phyloP scores from a whole-genome alignment of 2,888 invertebrate genomes.

The Yponomeuta evonymella region DNA sequence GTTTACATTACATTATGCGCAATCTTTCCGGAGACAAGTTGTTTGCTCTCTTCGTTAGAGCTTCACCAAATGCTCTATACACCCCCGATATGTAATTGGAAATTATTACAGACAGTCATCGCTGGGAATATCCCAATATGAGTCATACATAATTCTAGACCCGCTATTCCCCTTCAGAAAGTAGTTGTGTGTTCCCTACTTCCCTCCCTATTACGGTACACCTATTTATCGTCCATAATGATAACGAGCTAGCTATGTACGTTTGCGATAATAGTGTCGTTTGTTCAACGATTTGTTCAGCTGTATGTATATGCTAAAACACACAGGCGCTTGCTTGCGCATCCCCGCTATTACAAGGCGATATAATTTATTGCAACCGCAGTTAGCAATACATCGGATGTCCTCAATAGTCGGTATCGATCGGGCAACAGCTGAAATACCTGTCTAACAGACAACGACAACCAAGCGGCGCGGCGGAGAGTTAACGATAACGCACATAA shows the following conservation, averaged over 20 bases:
- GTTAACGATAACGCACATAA: background rate
- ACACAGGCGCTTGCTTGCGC: background rate
- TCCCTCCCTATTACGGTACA: background rate
- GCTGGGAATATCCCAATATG: background rate
- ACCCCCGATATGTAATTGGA: background rate
- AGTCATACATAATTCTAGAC: background rate
- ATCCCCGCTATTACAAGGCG: background rate
- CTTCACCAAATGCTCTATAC: background rate
- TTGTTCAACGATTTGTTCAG: background rate
- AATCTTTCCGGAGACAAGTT: background rate
- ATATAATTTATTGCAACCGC: background rate
- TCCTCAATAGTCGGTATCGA: background rate
- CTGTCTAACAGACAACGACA: background rate
- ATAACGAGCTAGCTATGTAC: background rate
- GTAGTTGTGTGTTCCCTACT: background rate
- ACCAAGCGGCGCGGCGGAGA: background rate
- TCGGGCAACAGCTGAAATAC: background rate
- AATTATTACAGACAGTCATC: background rate
- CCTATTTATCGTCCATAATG: background rate
- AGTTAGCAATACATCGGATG: background rate
- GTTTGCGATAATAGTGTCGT: background rate
- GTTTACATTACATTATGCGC: conserved; percentile 1
- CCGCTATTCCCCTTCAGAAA: background rate
- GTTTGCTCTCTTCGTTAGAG: background rate
- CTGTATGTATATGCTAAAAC: background rate